phyloP scores from a whole-genome alignment of 2,797 vertebrate genomes.

The Siniperca undulata region DNA sequence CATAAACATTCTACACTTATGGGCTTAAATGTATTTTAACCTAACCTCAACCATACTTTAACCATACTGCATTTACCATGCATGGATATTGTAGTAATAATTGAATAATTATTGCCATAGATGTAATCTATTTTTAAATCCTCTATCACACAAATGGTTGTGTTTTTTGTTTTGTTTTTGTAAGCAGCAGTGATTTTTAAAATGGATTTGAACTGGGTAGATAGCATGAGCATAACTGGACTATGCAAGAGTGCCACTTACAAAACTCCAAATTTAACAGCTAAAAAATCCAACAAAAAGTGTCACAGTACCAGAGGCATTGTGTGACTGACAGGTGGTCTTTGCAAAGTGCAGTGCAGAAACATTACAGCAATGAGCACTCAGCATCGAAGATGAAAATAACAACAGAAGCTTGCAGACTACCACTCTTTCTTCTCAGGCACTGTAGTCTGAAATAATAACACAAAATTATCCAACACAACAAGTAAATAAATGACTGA shows the following conservation, averaged over 20 bases:
- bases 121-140: not conserved
- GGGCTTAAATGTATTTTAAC: not conserved
- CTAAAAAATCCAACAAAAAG: slow-evolving; percentile 3
- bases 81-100: too few relatives aligned
- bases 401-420: slow-evolving; percentile 31
- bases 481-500: not conserved
- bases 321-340: slow-evolving; percentile 47
- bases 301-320: not conserved
- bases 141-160: not conserved
- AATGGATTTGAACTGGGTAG: not conserved
- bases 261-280: slow-evolving; percentile 13
- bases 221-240: not conserved
- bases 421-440: not conserved
- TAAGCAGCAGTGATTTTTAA: not conserved
- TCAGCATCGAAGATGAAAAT: slow-evolving; percentile 41
- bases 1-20: not conserved
- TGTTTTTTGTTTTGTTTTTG: slow-evolving; percentile 13
- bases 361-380: slow-evolving; percentile 12
- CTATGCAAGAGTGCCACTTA: not conserved
- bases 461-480: slow-evolving; percentile 9
- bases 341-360: slow-evolving; percentile 32
- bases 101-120: not conserved
- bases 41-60: not conserved
- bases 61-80: too few relatives aligned
- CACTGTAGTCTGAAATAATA: slow-evolving; percentile 5